Evolutionary conservation across 1,140 invertebrate genomes (phyloP).

Genomic region (Drosophila elegans): DNA sequence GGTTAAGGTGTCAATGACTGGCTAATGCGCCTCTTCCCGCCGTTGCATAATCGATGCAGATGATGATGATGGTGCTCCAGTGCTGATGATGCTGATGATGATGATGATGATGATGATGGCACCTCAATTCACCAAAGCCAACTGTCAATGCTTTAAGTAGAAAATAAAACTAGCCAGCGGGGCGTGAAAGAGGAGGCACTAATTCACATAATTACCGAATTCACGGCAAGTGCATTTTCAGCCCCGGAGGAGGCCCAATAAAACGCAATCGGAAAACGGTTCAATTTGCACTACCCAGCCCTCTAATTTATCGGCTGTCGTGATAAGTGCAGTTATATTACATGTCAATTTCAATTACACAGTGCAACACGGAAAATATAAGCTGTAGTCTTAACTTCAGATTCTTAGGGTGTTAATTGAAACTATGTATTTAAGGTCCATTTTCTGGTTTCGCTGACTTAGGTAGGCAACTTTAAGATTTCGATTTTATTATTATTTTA

Average conservation of each 20-base stretch:
- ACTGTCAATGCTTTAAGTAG: conserved; percentile 41
- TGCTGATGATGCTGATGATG: conserved; percentile 5
- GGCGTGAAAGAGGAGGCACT: conserved; percentile 26
- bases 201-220: conserved; percentile 55
- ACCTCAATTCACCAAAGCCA: conserved; percentile 32
- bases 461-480: too few species aligned
- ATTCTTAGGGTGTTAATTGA: too few species aligned
- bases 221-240: conserved; percentile 33
- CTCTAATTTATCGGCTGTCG: background rate
- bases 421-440: too few species aligned
- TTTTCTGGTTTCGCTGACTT: too few species aligned
- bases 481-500: too few species aligned
- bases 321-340: conserved; percentile 1
- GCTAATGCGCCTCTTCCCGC: conserved; percentile 43
- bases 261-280: conserved; percentile 21
- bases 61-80: conserved; percentile 7
- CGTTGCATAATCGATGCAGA: conserved; percentile 38
- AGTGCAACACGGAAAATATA: too few species aligned
- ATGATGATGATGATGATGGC: conserved; percentile 13
- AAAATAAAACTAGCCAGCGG: conserved; percentile 15
- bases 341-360: conserved; percentile 1
- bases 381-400: too few species aligned
- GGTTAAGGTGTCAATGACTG: conserved; percentile 62
- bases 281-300: conserved; percentile 18
- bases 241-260: conserved; percentile 14